phyloP scores from a whole-genome alignment of 2,888 invertebrate species.

The Dorcus hopei region DNA sequence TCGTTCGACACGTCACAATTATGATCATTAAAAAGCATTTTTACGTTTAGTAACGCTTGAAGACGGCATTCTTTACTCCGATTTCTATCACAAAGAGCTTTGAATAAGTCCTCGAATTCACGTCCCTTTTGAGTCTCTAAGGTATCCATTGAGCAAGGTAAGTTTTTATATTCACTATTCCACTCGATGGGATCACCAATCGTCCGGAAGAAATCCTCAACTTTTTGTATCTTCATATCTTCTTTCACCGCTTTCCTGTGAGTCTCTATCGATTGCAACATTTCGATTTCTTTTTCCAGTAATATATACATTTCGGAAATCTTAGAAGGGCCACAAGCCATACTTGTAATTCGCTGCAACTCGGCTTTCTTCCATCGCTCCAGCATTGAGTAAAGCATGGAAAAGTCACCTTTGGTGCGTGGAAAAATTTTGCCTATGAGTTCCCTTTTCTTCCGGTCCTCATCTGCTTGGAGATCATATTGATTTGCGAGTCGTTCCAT shows the following conservation, averaged over 20 bases:
- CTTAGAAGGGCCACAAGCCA: slow-evolving; percentile 66
- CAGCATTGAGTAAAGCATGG: slow-evolving; percentile 66
- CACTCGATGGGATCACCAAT: slow-evolving; percentile 73
- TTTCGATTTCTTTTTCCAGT: slow-evolving; percentile 70
- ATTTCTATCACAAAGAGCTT: slow-evolving; percentile 60
- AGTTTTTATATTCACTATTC: slow-evolving; percentile 59
- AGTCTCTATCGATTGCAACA: slow-evolving; percentile 66
- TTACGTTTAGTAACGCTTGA: slow-evolving; percentile 67
- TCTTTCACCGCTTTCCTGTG: slow-evolving; percentile 61
- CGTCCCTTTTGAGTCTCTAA: slow-evolving; percentile 75
- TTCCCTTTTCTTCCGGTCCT: slow-evolving; percentile 55
- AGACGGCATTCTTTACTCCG: slow-evolving; percentile 63
- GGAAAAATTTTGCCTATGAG: slow-evolving; percentile 68
- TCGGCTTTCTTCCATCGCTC: slow-evolving; percentile 67
- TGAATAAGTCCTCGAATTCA: slow-evolving; percentile 70
- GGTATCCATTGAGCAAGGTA: slow-evolving; percentile 74
- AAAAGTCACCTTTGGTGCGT: slow-evolving; percentile 68
- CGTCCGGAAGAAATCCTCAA: slow-evolving; percentile 62
- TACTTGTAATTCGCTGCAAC: slow-evolving; percentile 59
- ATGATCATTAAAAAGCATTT: slow-evolving; percentile 62
- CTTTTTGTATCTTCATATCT: slow-evolving; percentile 58
- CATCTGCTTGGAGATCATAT: slow-evolving; percentile 50
- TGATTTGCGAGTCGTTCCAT: slow-evolving; percentile 56
- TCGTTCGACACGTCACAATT: slow-evolving; percentile 57
- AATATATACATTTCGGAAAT: slow-evolving; percentile 68